Evolutionary conservation across 2,797 vertebrate genomes (phyloP).

Genomic region (Lindbergichthys nudifrons): DNA sequence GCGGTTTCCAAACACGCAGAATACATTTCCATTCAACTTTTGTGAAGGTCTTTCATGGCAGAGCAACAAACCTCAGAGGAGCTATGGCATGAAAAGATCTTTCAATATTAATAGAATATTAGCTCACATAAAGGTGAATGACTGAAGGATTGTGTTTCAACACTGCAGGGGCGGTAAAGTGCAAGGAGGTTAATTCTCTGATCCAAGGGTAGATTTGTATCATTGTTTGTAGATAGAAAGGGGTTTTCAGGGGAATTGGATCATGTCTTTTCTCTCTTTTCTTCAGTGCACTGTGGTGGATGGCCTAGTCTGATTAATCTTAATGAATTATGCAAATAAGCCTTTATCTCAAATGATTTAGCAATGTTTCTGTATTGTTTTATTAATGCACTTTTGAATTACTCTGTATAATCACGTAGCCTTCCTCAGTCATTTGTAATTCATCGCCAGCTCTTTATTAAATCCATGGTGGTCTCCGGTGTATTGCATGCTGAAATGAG

Average conservation of each 20-base stretch:
- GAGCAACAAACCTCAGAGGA: constrained; percentile 71
- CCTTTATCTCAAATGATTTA: constrained; percentile 88
- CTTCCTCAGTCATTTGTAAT: constrained; percentile 80
- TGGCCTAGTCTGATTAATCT: constrained; percentile 87
- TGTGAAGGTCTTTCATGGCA: constrained; percentile 70
- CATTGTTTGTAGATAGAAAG: constrained; percentile 85
- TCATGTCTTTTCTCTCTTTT: constrained; percentile 73
- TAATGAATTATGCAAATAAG: constrained; percentile 89
- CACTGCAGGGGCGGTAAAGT: constrained; percentile 77
- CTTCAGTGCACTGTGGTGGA: constrained; percentile 76
- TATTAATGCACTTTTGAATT: constrained; percentile 89
- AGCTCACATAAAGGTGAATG: constrained; percentile 78
- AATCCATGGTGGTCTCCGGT: constrained; percentile 83
- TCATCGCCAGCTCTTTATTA: constrained; percentile 86
- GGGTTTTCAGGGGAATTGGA: constrained; percentile 74
- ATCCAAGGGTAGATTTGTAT: constrained; percentile 86
- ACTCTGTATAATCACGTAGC: constrained; percentile 84
- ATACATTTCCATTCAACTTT: constrained; percentile 67
- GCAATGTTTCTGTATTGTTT: constrained; percentile 89
- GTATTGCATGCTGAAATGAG: constrained; percentile 83
- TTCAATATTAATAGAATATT: constrained; percentile 85
- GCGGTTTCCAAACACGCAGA: constrained; percentile 52
- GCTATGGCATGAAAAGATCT: constrained; percentile 67
- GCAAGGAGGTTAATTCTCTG: constrained; percentile 84
- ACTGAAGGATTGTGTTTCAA: constrained; percentile 78